Evolutionary conservation across 2,797 vertebrate genomes (phyloP), one percentile per base, ranked within the genome.

Genomic region (Muscicapa striata): DNA sequence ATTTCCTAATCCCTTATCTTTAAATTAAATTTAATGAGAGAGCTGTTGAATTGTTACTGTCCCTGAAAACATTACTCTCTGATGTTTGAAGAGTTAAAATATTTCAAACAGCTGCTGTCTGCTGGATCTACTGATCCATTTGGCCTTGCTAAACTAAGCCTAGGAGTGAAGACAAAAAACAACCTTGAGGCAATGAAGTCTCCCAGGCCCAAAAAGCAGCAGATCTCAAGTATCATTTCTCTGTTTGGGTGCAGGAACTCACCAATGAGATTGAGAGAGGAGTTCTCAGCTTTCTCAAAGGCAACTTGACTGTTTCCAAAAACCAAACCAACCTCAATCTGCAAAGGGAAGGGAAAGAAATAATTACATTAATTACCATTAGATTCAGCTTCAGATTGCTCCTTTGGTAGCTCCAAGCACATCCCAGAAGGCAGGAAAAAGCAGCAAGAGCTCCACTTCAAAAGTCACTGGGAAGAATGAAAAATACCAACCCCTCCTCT

Each of bases 251-350:
- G 61, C 24, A 72, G 49, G 87, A 66, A 98, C 99, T 99, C 97
- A 99, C 99, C 99, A 3, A 98, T 97, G 80, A 99, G 98, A 84
- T 98, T 99, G 45, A 99, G 94, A 34, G 99, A 98, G 5, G 99
- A 99, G 95, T 92, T 99, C 94, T 99, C 99, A 4, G 98, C 98
- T 97, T 99, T 99, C 96, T 99, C 99, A 97, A 99, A 99, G 84
- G 99, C 98, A 97, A 99, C 99, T 94, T 99, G 99, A 95, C 99
- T 99, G 98, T 99, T 99, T 70, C 98, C 98, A 88, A 99, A 92
- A 96, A 99, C 97, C 97, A 99, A 97, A 45, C 99, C 99, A 59
- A 99, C 96, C 14, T 98, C 98, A 5, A 99, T 98, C 99, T 99
- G 97, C 61, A 94, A 61, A 87, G 72, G 86, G 64, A 87, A 93